A percentile compares a stretch with the other conserved stretches of the same genome.
These are phyloP conservation scores for Chaetorhynchus papuensis DNA, from an alignment of 2,113 vertebrate genomes.

Conservation along the genomic window DNA sequence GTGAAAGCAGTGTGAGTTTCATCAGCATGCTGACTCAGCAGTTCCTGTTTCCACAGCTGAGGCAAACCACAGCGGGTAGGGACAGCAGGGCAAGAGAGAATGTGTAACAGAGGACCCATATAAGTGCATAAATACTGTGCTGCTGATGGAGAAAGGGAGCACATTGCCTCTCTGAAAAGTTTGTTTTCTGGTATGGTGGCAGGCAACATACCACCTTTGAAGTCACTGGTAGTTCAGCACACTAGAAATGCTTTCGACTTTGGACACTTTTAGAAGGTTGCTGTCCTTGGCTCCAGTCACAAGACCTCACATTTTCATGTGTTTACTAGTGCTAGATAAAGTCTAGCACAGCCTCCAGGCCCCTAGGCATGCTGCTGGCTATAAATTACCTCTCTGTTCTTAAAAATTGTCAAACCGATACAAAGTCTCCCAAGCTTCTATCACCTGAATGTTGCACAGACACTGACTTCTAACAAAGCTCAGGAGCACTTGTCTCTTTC, in stretches of 20 bases:
- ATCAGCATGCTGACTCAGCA: neutral
- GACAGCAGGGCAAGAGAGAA: neutral
- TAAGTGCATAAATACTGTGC: neutral
- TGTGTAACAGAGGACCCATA: neutral
- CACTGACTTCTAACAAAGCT: neutral
- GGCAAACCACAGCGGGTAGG: neutral
- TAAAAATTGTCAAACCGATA: neutral
- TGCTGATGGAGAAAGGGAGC: neutral
- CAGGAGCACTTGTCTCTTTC: neutral
- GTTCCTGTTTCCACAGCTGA: conserved; percentile 62
- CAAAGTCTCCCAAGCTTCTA: neutral
- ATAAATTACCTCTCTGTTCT: neutral
- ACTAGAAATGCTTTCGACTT: neutral
- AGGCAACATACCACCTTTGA: neutral
- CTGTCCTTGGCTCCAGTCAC: neutral
- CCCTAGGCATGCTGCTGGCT: neutral
- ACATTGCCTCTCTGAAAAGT: neutral
- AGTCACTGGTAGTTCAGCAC: neutral
- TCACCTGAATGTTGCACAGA: neutral
- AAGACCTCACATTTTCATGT: neutral
- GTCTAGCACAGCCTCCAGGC: neutral
- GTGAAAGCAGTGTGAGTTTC: neutral
- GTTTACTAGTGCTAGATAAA: neutral
- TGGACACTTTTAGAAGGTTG: neutral
- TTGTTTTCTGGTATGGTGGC: neutral